A percentile compares a stretch with the other conserved stretches of the same genome.
Conservation (phyloP, 2,888 invertebrate genomes). For the Melipona bicolor region DNA sequence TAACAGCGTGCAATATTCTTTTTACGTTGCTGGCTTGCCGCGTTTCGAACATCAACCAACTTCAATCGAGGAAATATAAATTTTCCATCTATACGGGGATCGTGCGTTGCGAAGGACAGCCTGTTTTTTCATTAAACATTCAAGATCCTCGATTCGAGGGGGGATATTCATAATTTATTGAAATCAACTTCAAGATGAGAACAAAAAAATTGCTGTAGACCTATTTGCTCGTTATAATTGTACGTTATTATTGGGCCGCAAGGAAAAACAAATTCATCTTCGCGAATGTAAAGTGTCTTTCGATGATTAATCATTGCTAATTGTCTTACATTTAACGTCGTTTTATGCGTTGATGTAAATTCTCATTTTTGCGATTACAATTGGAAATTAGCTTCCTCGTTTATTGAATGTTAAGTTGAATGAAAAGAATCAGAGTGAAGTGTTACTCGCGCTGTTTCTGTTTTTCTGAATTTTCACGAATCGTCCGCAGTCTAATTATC, state of each 20-base stretch:
- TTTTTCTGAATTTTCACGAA: neutral
- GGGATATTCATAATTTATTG: neutral
- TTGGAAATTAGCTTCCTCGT: too few species aligned
- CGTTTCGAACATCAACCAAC: slow-evolving; percentile 6
- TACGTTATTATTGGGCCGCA: neutral
- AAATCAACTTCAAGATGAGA: neutral
- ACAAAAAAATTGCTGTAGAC: too few species aligned
- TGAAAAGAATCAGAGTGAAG: too few species aligned
- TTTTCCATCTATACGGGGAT: slow-evolving; percentile 17
- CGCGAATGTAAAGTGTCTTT: too few species aligned
- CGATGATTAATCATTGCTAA: too few species aligned
- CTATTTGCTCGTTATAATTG: neutral
- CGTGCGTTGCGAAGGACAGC: slow-evolving; percentile 22
- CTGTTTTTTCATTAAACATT: slow-evolving; percentile 18
- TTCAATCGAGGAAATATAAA: slow-evolving; percentile 26
- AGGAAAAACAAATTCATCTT: neutral
- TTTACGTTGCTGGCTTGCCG: neutral
- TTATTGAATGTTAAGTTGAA: too few species aligned
- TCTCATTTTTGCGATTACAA: too few species aligned
- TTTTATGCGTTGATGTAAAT: too few species aligned
- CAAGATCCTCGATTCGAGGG: neutral
- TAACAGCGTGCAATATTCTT: slow-evolving; percentile 5
- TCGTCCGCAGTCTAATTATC: neutral
- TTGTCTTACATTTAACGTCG: too few species aligned
- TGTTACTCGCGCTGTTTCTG: too few species aligned